Percentiles rank a stretch among this genome's conserved stretches.
Conservation (phyloP, 2,888 invertebrate genomes). For the Cheilosia variabilis region DNA sequence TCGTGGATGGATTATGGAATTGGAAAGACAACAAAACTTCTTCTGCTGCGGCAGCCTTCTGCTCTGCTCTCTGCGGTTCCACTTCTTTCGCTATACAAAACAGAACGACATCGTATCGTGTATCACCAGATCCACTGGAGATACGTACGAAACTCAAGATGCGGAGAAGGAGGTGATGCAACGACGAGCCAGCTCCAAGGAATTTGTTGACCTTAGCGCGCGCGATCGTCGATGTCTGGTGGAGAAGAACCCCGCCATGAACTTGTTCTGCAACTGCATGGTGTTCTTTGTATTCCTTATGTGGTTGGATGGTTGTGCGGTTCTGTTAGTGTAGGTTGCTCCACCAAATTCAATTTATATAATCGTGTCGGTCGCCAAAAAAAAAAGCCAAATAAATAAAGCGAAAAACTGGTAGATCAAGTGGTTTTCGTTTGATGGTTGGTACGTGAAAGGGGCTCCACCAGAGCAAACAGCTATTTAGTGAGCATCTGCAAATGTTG, state of each 20-base stretch:
- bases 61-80: constrained; percentile 34
- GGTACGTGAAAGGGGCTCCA: constrained; percentile 52
- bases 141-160: background rate
- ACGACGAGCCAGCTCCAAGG: constrained; percentile 18
- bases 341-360: constrained; percentile 71
- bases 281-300: constrained; percentile 56
- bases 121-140: constrained; percentile 31
- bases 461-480: constrained; percentile 31
- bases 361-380: constrained; percentile 60
- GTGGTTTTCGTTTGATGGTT: constrained; percentile 55
- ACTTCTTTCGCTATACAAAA: constrained; percentile 55
- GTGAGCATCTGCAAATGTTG: constrained; percentile 64
- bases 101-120: constrained; percentile 55
- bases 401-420: constrained; percentile 62
- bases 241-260: constrained; percentile 50
- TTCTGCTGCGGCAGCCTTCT: background rate
- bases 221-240: constrained; percentile 66
- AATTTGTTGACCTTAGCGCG: constrained; percentile 73
- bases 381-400: constrained; percentile 9
- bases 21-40: constrained; percentile 67
- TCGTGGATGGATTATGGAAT: constrained; percentile 68
- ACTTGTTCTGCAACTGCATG: constrained; percentile 70
- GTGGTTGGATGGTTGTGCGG: constrained; percentile 48
- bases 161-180: background rate
- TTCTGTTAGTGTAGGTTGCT: constrained; percentile 59